phyloP scores from a whole-genome alignment of 2,888 invertebrate species.

The Nemotelus nigrinus region DNA sequence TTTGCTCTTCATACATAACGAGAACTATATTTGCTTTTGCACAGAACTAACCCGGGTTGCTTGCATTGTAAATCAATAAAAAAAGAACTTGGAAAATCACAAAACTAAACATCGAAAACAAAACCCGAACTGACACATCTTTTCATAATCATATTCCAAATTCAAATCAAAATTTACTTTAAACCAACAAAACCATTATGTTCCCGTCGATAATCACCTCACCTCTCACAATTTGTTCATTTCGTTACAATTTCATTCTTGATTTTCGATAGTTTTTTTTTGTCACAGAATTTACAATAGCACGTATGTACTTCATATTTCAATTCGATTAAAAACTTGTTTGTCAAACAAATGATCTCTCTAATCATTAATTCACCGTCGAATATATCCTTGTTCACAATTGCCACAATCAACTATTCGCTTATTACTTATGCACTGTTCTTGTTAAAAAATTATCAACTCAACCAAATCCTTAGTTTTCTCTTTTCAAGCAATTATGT shows the following conservation, averaged over 20 bases:
- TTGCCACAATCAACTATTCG: conserved; percentile 14
- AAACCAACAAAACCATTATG: background rate
- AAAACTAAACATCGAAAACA: conserved; percentile 31
- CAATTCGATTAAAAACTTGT: no score
- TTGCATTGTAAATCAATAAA: conserved; percentile 8
- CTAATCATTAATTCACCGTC: background rate
- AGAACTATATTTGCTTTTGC: conserved; percentile 6
- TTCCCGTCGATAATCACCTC: conserved; percentile 20
- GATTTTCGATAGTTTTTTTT: background rate
- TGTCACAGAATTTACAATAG: background rate
- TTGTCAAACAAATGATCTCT: background rate
- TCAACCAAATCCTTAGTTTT: background rate
- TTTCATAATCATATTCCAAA: background rate
- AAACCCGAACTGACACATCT: conserved; percentile 23
- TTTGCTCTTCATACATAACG: background rate
- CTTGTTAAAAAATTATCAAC: background rate
- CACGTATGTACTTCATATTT: no score
- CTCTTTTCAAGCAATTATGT: no score
- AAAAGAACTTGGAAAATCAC: conserved; percentile 17
- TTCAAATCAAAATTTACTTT: background rate
- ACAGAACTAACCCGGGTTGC: background rate
- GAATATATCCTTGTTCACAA: background rate
- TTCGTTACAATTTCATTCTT: background rate
- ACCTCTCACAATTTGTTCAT: conserved; percentile 34
- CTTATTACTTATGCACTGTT: conserved; percentile 34